phyloP scores from a whole-genome alignment of 2,888 invertebrate species.

The Trissonchulus sp. region DNA sequence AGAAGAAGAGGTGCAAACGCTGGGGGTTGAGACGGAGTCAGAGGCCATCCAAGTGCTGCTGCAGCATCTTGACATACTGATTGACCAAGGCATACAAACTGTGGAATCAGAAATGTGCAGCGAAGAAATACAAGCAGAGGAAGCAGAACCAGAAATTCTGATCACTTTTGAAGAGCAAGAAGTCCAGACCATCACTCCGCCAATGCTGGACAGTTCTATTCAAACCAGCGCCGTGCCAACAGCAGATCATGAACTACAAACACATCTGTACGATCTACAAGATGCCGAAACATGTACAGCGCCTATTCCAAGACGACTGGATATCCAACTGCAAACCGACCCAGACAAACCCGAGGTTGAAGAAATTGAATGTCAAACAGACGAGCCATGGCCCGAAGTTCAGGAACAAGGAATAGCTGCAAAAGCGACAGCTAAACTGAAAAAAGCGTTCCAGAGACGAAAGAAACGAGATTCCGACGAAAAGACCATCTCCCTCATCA shows the following conservation, averaged over 20 bases:
- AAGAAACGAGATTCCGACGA: background rate
- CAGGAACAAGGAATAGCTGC: background rate
- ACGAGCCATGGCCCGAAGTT: background rate
- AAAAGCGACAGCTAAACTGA: background rate
- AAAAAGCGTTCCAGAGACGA: background rate
- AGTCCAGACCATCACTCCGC: background rate
- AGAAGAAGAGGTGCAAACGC: conserved; percentile 17
- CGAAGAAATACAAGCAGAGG: conserved; percentile 16
- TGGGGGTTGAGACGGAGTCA: background rate
- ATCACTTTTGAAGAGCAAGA: too few relatives aligned
- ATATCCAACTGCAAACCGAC: background rate
- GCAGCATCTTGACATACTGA: background rate
- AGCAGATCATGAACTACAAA: conserved; percentile 29
- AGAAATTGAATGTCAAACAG: background rate
- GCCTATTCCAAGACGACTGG: background rate
- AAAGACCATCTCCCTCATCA: background rate
- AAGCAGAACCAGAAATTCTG: background rate
- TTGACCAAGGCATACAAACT: conserved; percentile 45
- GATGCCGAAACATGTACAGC: conserved; percentile 21
- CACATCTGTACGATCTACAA: conserved; percentile 25
- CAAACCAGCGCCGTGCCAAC: conserved; percentile 19
- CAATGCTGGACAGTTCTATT: background rate
- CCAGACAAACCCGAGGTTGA: background rate
- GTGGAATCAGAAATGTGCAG: conserved; percentile 37
- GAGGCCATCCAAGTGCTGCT: background rate